Percentiles rank a stretch among this genome's conserved stretches.
These are phyloP conservation scores for Trichogramma pretiosum DNA, from an alignment of 1,140 invertebrate genomes.

Conservation along the genomic window DNA sequence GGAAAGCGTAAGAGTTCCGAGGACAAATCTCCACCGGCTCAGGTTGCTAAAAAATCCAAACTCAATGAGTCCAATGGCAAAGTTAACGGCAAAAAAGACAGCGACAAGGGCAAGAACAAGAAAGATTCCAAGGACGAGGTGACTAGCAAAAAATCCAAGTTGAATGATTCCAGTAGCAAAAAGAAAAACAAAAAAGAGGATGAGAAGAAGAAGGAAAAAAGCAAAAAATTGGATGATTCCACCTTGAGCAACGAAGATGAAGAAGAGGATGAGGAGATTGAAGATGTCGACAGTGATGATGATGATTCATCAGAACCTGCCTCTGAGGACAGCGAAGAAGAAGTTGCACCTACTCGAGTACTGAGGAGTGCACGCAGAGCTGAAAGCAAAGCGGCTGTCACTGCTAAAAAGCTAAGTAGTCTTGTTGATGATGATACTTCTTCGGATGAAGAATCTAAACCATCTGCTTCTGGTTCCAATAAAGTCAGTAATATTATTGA, in stretches of 20 bases:
- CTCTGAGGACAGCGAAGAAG: too few relatives aligned
- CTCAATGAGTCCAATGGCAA: too few relatives aligned
- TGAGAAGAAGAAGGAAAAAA: background rate
- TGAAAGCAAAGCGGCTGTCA: too few relatives aligned
- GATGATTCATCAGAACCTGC: background rate
- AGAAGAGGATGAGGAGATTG: too few relatives aligned
- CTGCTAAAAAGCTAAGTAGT: constrained; percentile 5
- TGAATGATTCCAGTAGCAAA: too few relatives aligned
- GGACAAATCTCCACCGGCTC: background rate
- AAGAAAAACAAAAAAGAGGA: background rate
- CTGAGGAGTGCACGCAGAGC: too few relatives aligned
- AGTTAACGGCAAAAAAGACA: too few relatives aligned
- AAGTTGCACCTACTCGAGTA: too few relatives aligned
- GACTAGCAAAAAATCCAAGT: too few relatives aligned
- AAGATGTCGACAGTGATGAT: background rate
- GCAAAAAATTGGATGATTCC: background rate
- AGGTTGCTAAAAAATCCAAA: constrained; percentile 1
- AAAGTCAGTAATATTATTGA: constrained; percentile 2
- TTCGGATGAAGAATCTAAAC: constrained; percentile 5
- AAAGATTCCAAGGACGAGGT: too few relatives aligned
- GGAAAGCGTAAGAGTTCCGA: constrained; percentile 4
- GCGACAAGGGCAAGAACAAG: too few relatives aligned
- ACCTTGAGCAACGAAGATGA: too few relatives aligned
- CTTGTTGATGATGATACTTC: constrained; percentile 16
- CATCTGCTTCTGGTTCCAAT: background rate